A percentile compares a stretch with the other conserved stretches of the same genome.
phyloP scores from a whole-genome alignment of 2,888 invertebrate genomes.

The Nomada fucata region DNA sequence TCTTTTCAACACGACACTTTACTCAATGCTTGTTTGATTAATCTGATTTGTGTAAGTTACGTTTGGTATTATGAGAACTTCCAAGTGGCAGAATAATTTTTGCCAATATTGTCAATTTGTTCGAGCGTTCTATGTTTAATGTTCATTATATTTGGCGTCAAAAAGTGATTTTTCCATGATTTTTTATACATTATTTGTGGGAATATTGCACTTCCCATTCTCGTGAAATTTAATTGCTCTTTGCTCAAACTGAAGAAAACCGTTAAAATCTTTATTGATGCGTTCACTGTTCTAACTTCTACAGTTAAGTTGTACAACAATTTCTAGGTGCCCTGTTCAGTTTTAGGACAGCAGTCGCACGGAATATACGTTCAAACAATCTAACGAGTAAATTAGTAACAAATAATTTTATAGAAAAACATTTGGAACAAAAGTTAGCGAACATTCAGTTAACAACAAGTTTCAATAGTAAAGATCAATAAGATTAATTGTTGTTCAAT shows the following conservation, averaged over 20 bases:
- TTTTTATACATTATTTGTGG: neutral
- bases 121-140: neutral
- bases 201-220: neutral
- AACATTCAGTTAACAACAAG: too few relatives aligned
- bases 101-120: neutral
- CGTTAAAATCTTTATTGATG: too few relatives aligned
- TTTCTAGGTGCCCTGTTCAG: too few relatives aligned
- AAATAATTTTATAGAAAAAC: too few relatives aligned
- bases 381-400: too few relatives aligned
- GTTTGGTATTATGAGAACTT: slow-evolving; percentile 1
- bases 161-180: neutral
- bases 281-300: too few relatives aligned
- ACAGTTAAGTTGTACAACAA: too few relatives aligned
- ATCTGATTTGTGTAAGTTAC: neutral
- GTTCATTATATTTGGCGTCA: neutral
- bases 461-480: too few relatives aligned
- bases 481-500: too few relatives aligned
- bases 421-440: too few relatives aligned
- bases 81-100: neutral
- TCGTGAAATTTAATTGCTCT: neutral
- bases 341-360: too few relatives aligned
- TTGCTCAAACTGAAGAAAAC: neutral
- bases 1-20: neutral
- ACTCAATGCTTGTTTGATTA: neutral
- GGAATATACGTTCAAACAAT: too few relatives aligned